Conservation (phyloP, 2,113 vertebrate species). For the Apodemus sylvaticus region DNA sequence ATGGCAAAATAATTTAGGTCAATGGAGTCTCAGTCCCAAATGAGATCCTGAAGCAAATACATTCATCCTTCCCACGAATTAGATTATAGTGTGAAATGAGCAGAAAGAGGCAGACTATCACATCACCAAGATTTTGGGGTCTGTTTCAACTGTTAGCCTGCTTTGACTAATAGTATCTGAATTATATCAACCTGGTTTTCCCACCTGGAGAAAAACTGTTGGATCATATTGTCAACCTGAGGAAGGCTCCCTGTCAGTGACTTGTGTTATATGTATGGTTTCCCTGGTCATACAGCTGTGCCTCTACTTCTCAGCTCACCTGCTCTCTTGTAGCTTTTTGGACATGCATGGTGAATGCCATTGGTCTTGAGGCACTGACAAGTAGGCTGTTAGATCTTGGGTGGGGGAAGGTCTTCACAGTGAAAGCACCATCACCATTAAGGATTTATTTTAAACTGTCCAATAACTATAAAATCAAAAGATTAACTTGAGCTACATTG, state of each 20-base stretch:
- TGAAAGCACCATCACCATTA: neutral
- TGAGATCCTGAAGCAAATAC: neutral
- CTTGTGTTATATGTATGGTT: neutral
- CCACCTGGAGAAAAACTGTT: neutral
- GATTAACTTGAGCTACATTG: constrained; percentile 1
- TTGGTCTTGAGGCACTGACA: neutral
- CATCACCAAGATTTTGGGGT: neutral
- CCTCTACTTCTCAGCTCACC: neutral
- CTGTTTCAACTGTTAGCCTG: neutral
- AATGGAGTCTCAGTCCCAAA: neutral
- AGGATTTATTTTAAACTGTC: constrained; percentile 46
- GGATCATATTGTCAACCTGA: neutral
- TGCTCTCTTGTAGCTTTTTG: neutral
- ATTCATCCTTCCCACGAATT: neutral
- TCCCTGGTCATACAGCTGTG: neutral
- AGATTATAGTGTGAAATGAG: neutral
- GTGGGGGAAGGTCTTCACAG: neutral
- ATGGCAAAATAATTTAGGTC: neutral
- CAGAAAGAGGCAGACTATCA: neutral
- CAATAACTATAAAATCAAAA: constrained; percentile 60
- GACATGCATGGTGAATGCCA: neutral
- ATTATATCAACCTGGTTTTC: neutral
- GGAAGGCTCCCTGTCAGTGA: neutral
- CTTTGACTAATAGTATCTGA: neutral
- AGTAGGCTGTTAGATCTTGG: neutral